Conservation (phyloP, 2,888 invertebrate species). For the Eugnorisma glareosa region DNA sequence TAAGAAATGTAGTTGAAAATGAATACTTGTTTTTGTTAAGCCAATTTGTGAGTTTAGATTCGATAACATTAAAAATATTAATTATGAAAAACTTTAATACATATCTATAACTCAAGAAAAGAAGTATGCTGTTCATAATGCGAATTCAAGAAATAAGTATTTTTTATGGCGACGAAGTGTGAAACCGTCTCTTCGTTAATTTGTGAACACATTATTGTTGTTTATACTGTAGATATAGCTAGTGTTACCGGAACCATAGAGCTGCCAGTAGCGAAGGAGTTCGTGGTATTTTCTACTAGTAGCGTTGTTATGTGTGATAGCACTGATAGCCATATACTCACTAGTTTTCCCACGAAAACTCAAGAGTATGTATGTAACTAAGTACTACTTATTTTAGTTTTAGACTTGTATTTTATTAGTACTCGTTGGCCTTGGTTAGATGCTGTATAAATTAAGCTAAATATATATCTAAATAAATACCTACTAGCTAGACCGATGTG, state of each 20-base stretch:
- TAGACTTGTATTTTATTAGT: conserved; percentile 11
- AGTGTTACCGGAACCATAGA: conserved; percentile 32
- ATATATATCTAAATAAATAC: neutral
- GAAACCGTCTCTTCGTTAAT: conserved; percentile 6
- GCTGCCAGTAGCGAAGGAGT: conserved; percentile 31
- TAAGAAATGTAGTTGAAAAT: neutral
- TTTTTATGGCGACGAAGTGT: neutral
- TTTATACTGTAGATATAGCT: neutral
- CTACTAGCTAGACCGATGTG: neutral
- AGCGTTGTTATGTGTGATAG: conserved; percentile 4
- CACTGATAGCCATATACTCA: conserved; percentile 4
- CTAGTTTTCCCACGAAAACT: conserved; percentile 40
- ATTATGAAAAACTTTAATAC: no score
- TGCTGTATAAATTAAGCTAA: neutral
- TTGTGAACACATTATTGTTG: conserved; percentile 25
- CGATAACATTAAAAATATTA: neutral
- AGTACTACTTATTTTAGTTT: neutral
- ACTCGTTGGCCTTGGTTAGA: conserved; percentile 11
- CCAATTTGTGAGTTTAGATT: neutral
- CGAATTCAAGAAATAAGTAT: neutral
- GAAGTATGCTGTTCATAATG: neutral
- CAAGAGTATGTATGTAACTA: neutral
- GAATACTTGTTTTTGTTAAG: neutral
- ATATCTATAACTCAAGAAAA: neutral
- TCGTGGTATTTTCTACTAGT: conserved; percentile 49